Evolutionary conservation across 2,888 invertebrate genomes (phyloP), one percentile per base, ranked within the genome.

Genomic region (Leucoma salicis): DNA sequence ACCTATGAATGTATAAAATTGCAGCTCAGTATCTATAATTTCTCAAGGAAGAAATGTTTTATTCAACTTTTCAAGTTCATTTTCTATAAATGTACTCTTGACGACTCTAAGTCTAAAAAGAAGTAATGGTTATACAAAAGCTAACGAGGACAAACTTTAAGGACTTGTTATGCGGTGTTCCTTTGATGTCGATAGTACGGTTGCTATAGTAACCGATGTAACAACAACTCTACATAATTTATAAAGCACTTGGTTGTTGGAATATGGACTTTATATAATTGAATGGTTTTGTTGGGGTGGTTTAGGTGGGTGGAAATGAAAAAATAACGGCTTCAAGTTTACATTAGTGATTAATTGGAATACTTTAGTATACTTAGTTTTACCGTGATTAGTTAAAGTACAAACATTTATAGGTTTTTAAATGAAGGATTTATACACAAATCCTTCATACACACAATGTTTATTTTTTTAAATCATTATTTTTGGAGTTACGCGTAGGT

Each of bases 141-240:
- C 27, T n/a, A 29, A 29, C 8, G 4, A 29, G 38, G 52, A 51
- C 57, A 64, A 67, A 64, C 62, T 59, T 52, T 56, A 48, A 33
- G 42, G 13, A 34, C 41, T 35, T 55, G 58, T 65, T 66, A 57
- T 13, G 8, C 44, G 12, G 33, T 57, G 58, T 56, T 61, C 57
- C 58, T 59, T 13, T 18, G 3, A 3, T 10, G 35, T 55, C 45
- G 47, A 28, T 49, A 14, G 4, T 28, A 40, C 15, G 44, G 78
- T 74, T 48, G 25, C 71, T 64, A 75, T 76, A 45, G 71, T 49
- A 64, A 80, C 82, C 10, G 1, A 15, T 11, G 44, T 59, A 56
- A 61, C 74, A 78, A 80, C 81, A 63, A 53, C 48, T 48, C 24
- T 1, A 31, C 32, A 32, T n/a, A 25, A 18, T 16, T 5, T 14